These are phyloP conservation scores for Pogona vitticeps DNA, from an alignment of 2,113 vertebrate species.

Conservation along the genomic window DNA sequence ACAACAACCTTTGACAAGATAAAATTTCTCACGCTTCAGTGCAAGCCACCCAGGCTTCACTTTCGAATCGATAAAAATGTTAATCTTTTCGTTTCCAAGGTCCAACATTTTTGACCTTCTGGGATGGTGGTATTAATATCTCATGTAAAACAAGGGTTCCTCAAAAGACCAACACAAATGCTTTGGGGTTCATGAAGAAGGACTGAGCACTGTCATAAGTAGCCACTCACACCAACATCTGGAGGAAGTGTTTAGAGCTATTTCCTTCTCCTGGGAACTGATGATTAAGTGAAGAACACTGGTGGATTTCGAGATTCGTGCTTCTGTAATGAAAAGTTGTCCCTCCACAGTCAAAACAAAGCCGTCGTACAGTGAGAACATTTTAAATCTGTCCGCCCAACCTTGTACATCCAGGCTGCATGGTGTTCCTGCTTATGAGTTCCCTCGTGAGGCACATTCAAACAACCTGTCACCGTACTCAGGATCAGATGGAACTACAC, in stretches of 20 bases:
- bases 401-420: too few species aligned
- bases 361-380: not conserved
- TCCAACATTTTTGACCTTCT: slow-evolving; percentile 69
- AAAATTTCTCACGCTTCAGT: slow-evolving; percentile 70
- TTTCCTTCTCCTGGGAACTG: not conserved
- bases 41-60: slow-evolving; percentile 64
- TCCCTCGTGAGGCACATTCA: too few species aligned
- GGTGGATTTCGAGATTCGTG: too few species aligned
- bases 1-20: slow-evolving; percentile 36
- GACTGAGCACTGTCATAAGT: not conserved
- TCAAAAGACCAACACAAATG: slow-evolving; percentile 49
- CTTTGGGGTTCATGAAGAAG: slow-evolving; percentile 40
- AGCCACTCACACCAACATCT: not conserved
- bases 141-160: slow-evolving; percentile 59
- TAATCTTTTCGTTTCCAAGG: slow-evolving; percentile 75
- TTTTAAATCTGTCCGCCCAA: not conserved
- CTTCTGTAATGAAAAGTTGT: too few species aligned
- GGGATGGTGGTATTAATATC: slow-evolving; percentile 66
- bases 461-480: too few species aligned
- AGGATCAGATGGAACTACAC: too few species aligned
- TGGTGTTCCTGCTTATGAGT: too few species aligned
- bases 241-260: fast-evolving
- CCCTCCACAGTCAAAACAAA: not conserved
- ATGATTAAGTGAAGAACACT: not conserved
- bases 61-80: slow-evolving; percentile 66